phyloP scores from a whole-genome alignment of 2,113 vertebrate genomes.

The Acanthisitta chloris region DNA sequence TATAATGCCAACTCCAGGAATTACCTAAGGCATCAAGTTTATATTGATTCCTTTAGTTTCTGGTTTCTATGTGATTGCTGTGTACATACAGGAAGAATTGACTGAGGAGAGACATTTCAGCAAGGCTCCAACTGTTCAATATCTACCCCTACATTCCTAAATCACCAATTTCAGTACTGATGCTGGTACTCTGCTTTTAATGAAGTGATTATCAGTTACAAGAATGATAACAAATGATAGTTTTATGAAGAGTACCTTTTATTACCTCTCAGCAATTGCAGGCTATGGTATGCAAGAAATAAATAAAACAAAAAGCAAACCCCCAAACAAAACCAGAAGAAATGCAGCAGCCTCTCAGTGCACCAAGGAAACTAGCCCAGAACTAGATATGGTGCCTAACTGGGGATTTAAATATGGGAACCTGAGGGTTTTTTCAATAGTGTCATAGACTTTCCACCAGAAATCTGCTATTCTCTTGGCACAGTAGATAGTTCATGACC shows the following conservation, averaged over 20 bases:
- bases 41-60: not conserved
- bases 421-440: not conserved
- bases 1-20: not conserved
- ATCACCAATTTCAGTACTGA: not conserved
- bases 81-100: not conserved
- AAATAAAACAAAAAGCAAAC: not conserved
- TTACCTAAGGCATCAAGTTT: not conserved
- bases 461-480: not conserved
- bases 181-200: not conserved
- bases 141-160: not conserved
- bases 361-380: not conserved
- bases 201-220: not conserved
- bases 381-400: fast-evolving
- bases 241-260: not conserved
- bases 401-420: not conserved
- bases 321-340: not conserved
- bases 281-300: not conserved
- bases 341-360: not conserved
- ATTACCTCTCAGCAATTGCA: not conserved
- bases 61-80: not conserved
- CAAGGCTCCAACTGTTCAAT: not conserved
- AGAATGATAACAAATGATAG: not conserved
- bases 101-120: not conserved
- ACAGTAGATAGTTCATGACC: not conserved
- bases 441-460: not conserved